phyloP scores from a whole-genome alignment of 1,140 invertebrate genomes.

The Bilobella aurantiaca region DNA sequence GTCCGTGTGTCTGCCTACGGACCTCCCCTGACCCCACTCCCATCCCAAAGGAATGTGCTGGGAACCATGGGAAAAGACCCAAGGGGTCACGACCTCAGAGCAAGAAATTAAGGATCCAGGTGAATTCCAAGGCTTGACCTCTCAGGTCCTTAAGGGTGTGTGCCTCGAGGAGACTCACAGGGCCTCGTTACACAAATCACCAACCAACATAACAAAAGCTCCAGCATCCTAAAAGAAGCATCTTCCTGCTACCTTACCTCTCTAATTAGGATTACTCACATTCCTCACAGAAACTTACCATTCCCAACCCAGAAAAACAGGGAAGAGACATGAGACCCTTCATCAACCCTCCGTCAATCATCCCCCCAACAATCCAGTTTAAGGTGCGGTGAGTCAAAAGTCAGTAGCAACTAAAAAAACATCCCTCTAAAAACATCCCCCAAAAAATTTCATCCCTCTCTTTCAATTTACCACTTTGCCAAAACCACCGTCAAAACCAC shows the following conservation, averaged over 20 bases:
- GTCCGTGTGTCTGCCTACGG: neutral
- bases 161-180: neutral
- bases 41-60: neutral
- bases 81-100: conserved; percentile 4
- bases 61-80: neutral
- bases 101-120: conserved; percentile 8
- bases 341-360: no score
- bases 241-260: neutral
- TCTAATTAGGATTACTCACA: conserved; percentile 5
- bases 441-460: no score
- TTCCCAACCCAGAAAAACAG: neutral
- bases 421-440: no score
- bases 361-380: no score
- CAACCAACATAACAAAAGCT: neutral
- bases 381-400: no score
- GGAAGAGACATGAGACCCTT: neutral
- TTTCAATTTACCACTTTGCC: no score
- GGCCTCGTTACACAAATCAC: conserved; percentile 3
- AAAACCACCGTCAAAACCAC: no score
- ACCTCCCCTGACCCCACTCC: conserved; percentile 4
- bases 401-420: no score
- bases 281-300: neutral
- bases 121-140: neutral
- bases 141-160: neutral
- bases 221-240: neutral